These are phyloP conservation scores for Hippopotamus amphibius DNA, from an alignment of 2,113 vertebrate genomes.

Conservation along the genomic window DNA sequence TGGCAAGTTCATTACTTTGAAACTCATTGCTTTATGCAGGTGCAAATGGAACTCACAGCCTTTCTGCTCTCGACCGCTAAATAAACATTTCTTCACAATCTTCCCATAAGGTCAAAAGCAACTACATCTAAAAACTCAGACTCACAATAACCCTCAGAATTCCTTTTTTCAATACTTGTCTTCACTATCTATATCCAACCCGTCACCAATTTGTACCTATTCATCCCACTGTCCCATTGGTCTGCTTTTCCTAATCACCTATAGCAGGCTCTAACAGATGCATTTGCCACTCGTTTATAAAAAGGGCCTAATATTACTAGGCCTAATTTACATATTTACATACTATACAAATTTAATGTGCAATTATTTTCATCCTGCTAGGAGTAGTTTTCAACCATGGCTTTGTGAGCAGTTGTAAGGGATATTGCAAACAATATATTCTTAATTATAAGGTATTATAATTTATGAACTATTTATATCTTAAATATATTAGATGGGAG, in stretches of 20 bases:
- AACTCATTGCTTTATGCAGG: background rate
- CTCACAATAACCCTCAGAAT: background rate
- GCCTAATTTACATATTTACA: constrained; percentile 39
- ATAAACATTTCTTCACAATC: constrained; percentile 19
- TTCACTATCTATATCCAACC: background rate
- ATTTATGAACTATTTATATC: background rate
- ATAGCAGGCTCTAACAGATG: background rate
- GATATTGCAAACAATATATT: background rate
- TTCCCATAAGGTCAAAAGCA: background rate
- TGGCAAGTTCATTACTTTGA: background rate
- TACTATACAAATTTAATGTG: background rate
- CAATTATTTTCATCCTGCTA: constrained; percentile 54
- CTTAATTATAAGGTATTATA: constrained; percentile 6
- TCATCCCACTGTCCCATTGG: background rate
- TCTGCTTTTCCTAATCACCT: background rate
- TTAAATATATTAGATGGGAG: constrained; percentile 37
- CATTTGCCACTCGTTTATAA: background rate
- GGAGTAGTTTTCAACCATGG: background rate
- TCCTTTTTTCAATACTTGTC: background rate
- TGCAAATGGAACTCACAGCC: background rate
- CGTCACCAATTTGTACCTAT: background rate
- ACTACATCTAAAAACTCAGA: background rate
- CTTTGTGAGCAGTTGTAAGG: constrained; percentile 32
- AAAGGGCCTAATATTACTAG: background rate
- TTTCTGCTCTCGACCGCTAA: background rate